Evolutionary conservation across 1,140 invertebrate genomes (phyloP).

Genomic region (Dendrolimus kikuchii): DNA sequence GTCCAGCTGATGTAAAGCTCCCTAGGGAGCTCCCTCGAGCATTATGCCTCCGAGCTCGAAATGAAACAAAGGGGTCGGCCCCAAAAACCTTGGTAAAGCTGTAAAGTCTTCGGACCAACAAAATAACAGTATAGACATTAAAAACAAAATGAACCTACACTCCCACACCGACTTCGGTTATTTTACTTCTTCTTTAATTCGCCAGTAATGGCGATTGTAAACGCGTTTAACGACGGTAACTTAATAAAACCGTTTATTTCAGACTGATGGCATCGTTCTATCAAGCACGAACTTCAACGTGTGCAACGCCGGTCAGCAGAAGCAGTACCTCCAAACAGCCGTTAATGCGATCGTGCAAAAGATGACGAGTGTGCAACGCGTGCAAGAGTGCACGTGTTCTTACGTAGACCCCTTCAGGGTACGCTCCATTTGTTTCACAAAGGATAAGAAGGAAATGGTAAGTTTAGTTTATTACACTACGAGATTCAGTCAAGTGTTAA

Average conservation of each 20-base stretch:
- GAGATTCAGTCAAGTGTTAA: too few species aligned
- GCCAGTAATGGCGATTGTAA: background rate
- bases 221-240: background rate
- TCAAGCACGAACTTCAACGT: conserved; percentile 71
- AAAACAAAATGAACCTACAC: too few species aligned
- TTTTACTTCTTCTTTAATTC: too few species aligned
- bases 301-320: conserved; percentile 70
- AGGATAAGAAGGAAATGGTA: conserved; percentile 47
- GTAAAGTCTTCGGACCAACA: too few species aligned
- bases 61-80: too few species aligned
- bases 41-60: too few species aligned
- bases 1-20: too few species aligned
- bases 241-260: conserved; percentile 6
- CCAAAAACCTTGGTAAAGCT: too few species aligned
- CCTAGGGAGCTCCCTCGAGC: too few species aligned
- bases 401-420: conserved; percentile 45
- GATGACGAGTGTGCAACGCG: conserved; percentile 51
- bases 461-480: too few species aligned
- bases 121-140: too few species aligned
- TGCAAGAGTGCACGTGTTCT: conserved; percentile 72
- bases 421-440: conserved; percentile 42
- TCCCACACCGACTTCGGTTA: too few species aligned
- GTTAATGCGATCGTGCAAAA: conserved; percentile 65
- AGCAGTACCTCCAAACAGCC: conserved; percentile 72
- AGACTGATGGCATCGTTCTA: conserved; percentile 74